Base-by-base conservation (phyloP, 2,113 vertebrate species). In the Heterotilapia buettikoferi region DNA sequence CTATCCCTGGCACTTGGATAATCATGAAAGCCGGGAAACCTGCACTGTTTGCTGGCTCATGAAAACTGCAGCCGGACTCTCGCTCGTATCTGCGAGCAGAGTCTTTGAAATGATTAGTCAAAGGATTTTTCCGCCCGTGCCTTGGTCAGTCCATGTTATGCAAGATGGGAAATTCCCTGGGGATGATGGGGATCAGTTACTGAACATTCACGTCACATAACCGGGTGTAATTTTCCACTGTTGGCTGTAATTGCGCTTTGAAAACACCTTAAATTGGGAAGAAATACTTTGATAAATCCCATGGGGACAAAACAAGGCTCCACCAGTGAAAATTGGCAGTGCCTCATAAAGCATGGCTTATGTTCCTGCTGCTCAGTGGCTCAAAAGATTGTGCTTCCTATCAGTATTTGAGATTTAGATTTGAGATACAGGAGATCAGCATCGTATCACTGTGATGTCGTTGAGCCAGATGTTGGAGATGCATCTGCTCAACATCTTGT, bases 131-230 rank as follows among this genome's bases (percentile, higher is more conserved):
- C 76, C 53, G 40, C 73, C 57, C 10, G 12, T 43, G 84, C 85
- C 87, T 85, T 52, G 88, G 87, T 89, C 78, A 24, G 82, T 63
- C 78, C 78, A 36, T 59, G 71, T 92, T 93, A 85, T 45, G 31
- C 87, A 84, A 90, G 31, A 84, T 31, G 59, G 47, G 76, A 78
- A 94, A 95, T 96, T 96, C 96, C 94, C 94, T 80, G 80, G 95
- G 94, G 95, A 96, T 90, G 88, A 88, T 90, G 12, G 43, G 89
- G 86, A 92, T 94, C 87, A 85, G 86, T 79, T 81, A 84, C 84
- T 84, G 40, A 90, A 90, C 83, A 7, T 80, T 84, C 63, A n/a
- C 85, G 56, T 89, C 85, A 80, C 81, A 54, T 31, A 73, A 45
- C 59, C n/a, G 6, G 24, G 88, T 18, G 31, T 85, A 61, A 82